Base-by-base conservation (phyloP, 37 sponge, comb jelly and placozoan genomes). In the Axinella damicornis region DNA sequence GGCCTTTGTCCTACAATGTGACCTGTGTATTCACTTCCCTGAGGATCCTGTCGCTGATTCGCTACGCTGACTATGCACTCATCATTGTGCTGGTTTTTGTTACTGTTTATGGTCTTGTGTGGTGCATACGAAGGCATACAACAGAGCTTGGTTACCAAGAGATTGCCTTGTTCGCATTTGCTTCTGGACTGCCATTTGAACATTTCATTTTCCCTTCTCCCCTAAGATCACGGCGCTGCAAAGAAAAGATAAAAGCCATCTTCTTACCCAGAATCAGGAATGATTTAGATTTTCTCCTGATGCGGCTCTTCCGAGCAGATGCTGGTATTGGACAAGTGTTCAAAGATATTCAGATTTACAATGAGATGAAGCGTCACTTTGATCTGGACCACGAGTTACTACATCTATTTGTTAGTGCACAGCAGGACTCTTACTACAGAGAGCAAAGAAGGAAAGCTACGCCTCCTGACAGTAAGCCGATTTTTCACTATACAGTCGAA, bases 271-370 rank as follows among this genome's bases (percentile, higher is more conserved):
- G 84, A 53, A 83, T 83, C 36, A 18, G 24, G 40, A 83, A 73
- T 63, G 84, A 83, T 37, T 55, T 83, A 0, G 84, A 83, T 63
- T 83, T 83, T 62, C 38, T 83, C 31, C 58, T 76, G 31, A 69
- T 67, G 81, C 34, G 55, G 37, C 54, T 39, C 69, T 80, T 27
- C 46, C 27, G 32, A 57, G 84, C 84, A 34, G 84, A 83, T 39
- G 35, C 84, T n/a, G 53, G 84, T 5, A 75, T 73, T 37, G 84
- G 84, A n/a, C 74, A 72, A 38, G 84, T 83, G 60, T 83, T 80
- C 64, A 80, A 67, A 41, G 81, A 80, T 22, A 80, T 80, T 19
- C 81, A 80, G 64, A 53, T 80, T 1, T 1, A 33, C 53, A 83
- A 73, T 24, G 74, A 73, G 28, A 31, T 74, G 31, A 31, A 46